phyloP scores from a whole-genome alignment of 1,140 invertebrate genomes.

The Penaeus vannamei region DNA sequence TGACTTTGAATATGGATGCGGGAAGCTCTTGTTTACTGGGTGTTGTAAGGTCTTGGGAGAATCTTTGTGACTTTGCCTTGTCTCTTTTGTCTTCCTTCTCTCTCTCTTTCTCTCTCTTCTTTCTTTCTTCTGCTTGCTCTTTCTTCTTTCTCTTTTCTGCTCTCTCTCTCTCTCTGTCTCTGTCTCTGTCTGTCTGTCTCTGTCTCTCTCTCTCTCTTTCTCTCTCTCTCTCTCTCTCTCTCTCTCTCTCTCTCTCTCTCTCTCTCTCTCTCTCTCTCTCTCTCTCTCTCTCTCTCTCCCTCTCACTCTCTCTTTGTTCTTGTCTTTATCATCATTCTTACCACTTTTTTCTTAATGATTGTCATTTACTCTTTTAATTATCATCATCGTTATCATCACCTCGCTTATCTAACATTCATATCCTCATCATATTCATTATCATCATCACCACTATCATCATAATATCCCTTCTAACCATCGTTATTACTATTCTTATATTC shows the following conservation, averaged over 20 bases:
- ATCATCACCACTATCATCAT: no score
- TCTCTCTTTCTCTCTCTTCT: not conserved
- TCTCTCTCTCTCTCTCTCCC: not conserved
- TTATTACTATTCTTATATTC: no score
- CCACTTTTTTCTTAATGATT: no score
- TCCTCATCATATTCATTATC: no score
- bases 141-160: not conserved
- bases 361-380: no score
- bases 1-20: slow-evolving; percentile 18
- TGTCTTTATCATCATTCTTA: no score
- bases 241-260: not conserved
- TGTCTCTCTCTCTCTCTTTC: not conserved
- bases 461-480: no score
- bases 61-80: not conserved
- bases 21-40: slow-evolving; percentile 3
- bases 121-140: not conserved
- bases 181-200: not conserved
- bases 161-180: not conserved
- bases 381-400: no score
- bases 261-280: not conserved
- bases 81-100: not conserved
- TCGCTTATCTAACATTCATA: no score
- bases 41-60: not conserved
- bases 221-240: not conserved
- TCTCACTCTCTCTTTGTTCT: not conserved